Conservation (phyloP, 30 jellyfish, hydroid and myxozoan genomes). For the Catostylus mosaicus region DNA sequence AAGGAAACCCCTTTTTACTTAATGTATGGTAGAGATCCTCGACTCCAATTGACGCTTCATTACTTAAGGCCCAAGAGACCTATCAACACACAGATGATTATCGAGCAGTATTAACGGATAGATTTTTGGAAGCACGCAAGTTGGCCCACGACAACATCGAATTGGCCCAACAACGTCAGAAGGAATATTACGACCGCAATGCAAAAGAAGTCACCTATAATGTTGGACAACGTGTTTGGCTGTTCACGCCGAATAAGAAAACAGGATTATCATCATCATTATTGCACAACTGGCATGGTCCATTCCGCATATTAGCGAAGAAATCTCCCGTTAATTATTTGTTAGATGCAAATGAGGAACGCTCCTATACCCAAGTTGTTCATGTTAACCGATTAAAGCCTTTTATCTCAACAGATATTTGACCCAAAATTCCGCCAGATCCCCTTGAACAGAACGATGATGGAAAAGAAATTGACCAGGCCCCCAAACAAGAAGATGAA, state of each 20-base stretch:
- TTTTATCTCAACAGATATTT: constrained; percentile 10
- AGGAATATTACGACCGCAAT: constrained; percentile 21
- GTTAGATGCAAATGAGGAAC: constrained; percentile 44
- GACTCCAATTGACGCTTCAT: constrained; percentile 61
- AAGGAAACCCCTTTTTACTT: constrained; percentile 53
- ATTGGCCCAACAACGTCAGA: constrained; percentile 46
- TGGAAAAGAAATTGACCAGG: neutral
- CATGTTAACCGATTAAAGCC: constrained; percentile 55
- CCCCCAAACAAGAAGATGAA: neutral
- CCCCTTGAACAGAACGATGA: neutral
- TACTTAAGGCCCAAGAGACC: constrained; percentile 1
- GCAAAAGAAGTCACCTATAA: constrained; percentile 40
- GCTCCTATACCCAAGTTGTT: constrained; percentile 27
- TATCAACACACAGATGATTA: constrained; percentile 49
- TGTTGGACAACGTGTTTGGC: constrained; percentile 68
- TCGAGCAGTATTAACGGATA: constrained; percentile 4
- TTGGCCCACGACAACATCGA: constrained; percentile 38
- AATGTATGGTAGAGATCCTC: constrained; percentile 63
- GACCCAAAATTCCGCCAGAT: neutral
- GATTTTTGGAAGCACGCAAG: constrained; percentile 52
- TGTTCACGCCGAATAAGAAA: constrained; percentile 41
- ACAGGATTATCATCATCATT: constrained; percentile 54
- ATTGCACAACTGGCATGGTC: constrained; percentile 65
- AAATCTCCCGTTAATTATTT: constrained; percentile 48
- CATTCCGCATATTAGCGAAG: constrained; percentile 53